Conservation (phyloP, 2,113 vertebrate genomes). For the Catharus bicknelli region DNA sequence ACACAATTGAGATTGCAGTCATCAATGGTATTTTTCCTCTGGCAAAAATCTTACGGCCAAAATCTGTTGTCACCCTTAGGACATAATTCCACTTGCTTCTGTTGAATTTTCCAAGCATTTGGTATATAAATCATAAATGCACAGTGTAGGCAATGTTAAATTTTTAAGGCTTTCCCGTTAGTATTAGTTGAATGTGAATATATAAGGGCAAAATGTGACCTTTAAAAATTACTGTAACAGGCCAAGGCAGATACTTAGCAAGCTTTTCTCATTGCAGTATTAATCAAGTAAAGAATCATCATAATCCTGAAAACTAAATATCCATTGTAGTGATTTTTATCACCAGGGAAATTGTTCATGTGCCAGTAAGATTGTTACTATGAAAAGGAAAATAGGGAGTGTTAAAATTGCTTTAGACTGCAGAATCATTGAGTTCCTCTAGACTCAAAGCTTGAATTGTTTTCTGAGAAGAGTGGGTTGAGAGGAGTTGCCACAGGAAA, state of each 20-base stretch:
- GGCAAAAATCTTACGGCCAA: neutral
- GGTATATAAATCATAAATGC: slow-evolving; percentile 33
- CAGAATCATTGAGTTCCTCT: slow-evolving; percentile 67
- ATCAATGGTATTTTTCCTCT: neutral
- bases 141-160: slow-evolving; percentile 36
- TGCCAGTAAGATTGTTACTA: slow-evolving; percentile 67
- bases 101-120: neutral
- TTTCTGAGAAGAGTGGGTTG: slow-evolving; percentile 64
- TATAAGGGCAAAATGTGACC: slow-evolving; percentile 15
- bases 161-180: slow-evolving; percentile 21
- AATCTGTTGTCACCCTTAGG: neutral
- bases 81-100: neutral
- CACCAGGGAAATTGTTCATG: slow-evolving; percentile 76
- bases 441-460: slow-evolving; percentile 71
- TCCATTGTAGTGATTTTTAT: slow-evolving; percentile 70
- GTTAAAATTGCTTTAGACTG: slow-evolving; percentile 72
- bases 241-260: slow-evolving; percentile 44
- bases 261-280: slow-evolving; percentile 62
- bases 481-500: slow-evolving; percentile 61
- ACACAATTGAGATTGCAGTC: neutral
- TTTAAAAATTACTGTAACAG: slow-evolving; percentile 49
- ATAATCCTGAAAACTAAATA: slow-evolving; percentile 71
- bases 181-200: neutral
- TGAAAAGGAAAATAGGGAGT: slow-evolving; percentile 62
- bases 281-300: slow-evolving; percentile 72